Base-by-base conservation (phyloP, 2,797 vertebrate genomes). In the Schizopygopsis pylzovi region DNA sequence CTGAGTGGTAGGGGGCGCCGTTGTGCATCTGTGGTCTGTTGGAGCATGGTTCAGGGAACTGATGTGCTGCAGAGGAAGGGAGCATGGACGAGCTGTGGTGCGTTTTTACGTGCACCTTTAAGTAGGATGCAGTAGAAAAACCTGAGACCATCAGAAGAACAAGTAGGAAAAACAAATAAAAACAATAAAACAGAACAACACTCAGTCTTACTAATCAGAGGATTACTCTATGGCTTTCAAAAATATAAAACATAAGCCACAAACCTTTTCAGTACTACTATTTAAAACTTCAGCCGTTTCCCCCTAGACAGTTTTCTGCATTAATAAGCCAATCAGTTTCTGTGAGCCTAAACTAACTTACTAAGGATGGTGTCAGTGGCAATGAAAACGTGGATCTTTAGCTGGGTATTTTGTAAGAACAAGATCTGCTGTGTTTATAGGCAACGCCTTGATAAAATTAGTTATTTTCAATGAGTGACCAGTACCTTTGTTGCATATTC, bases 61-160 rank as follows among this genome's bases (percentile, higher is more conserved):
- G 95, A 92, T 95, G 94, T 90, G 94, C 91, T 92, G 95, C 88
- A 91, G 94, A 91, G 88, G 94, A 92, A 90, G 92, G 94, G 90
- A 94, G 93, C 88, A 95, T 92, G 89, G 94, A 95, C 95, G 97
- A 96, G 96, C 97, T 97, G 93, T 99, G 98, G 96, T 99, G 98
- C 94, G 97, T 98, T 98, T 99, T 99, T 97, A 99, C 97, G 95
- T 99, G 98, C 97, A 99, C 98, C 97, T 99, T 99, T 98, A 99
- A 98, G 97, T 99, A 99, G 96, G 98, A 99, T 92, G 98, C 97
- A 95, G 98, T 99, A 95, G 98, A 99, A 97, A 99, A 99, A 98
- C 98, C 98, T 99, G 95, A 91, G 94, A 94, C 95, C 95, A 93
- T 87, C 52, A 87, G 86, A 91, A 91, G 94, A 93, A 93, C 93